Percentiles rank a stretch among this genome's conserved stretches.
Evolutionary conservation across 2,888 invertebrate genomes (phyloP).

Genomic region (Ectemnius cavifrons): DNA sequence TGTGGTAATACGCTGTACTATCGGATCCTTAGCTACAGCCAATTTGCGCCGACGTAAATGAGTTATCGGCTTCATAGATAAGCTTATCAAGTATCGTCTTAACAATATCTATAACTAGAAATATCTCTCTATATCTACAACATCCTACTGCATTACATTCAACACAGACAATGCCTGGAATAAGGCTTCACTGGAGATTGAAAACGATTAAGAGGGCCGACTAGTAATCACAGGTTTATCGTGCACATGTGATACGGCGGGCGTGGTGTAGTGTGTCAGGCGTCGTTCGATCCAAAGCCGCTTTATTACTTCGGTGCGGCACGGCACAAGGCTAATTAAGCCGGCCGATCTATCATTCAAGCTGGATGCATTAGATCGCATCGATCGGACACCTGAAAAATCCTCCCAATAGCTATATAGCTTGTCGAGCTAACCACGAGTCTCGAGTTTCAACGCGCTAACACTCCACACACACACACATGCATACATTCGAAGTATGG

Average conservation of each 20-base stretch:
- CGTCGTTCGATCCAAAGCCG: background rate
- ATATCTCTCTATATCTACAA: background rate
- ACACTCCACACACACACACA: background rate
- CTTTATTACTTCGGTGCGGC: slow-evolving; percentile 8
- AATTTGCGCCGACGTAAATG: slow-evolving; percentile 15
- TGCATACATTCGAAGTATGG: background rate
- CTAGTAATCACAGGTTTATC: background rate
- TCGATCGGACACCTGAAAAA: slow-evolving; percentile 9
- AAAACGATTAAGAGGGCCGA: no score
- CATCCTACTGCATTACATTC: no score
- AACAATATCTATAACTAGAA: slow-evolving; percentile 13
- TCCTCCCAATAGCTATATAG: background rate
- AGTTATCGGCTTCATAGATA: slow-evolving; percentile 32
- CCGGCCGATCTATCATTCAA: background rate
- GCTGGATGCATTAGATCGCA: background rate
- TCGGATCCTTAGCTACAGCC: background rate
- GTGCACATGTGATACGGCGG: background rate
- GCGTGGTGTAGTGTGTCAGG: no score
- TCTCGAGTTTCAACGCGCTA: background rate
- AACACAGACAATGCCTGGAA: no score
- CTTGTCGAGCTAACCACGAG: background rate
- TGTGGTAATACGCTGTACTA: background rate
- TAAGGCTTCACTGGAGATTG: no score
- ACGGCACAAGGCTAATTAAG: slow-evolving; percentile 6
- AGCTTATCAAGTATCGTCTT: slow-evolving; percentile 24